phyloP scores from a whole-genome alignment of 2,113 vertebrate genomes.

The Oreochromis niloticus region DNA sequence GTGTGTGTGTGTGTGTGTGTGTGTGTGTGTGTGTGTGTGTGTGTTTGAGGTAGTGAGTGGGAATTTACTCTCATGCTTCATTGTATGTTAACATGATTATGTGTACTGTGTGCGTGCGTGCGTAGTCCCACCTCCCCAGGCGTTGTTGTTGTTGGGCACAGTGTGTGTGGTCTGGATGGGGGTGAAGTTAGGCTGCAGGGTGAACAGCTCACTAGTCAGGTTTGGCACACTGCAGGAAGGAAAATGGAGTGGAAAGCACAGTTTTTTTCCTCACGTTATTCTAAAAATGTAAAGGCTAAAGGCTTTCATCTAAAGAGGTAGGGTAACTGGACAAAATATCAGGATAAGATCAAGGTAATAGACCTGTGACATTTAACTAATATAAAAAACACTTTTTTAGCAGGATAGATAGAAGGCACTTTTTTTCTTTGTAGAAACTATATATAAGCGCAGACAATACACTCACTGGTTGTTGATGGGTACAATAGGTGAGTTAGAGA shows the following conservation, averaged over 20 bases:
- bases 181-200: conserved; percentile 84
- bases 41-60: neutral
- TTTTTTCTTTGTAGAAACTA: neutral
- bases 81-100: neutral
- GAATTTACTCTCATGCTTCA: neutral
- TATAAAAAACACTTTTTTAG: neutral
- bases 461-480: conserved; percentile 83
- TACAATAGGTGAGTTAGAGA: conserved; percentile 76
- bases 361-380: neutral
- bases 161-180: conserved; percentile 86
- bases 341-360: neutral
- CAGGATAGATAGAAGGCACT: neutral
- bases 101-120: neutral
- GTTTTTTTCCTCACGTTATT: neutral
- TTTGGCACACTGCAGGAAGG: conserved; percentile 81
- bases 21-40: neutral
- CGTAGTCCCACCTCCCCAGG: conserved; percentile 83
- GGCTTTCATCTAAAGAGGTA: neutral
- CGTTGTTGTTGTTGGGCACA: conserved; percentile 81
- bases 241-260: neutral
- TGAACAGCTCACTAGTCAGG: conserved; percentile 86
- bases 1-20: neutral
- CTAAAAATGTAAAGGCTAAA: neutral
- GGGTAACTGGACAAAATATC: neutral
- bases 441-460: neutral